Evolutionary conservation across 2,888 invertebrate genomes (phyloP), one percentile per base, ranked within the genome.

Genomic region (Eurytoma californica): DNA sequence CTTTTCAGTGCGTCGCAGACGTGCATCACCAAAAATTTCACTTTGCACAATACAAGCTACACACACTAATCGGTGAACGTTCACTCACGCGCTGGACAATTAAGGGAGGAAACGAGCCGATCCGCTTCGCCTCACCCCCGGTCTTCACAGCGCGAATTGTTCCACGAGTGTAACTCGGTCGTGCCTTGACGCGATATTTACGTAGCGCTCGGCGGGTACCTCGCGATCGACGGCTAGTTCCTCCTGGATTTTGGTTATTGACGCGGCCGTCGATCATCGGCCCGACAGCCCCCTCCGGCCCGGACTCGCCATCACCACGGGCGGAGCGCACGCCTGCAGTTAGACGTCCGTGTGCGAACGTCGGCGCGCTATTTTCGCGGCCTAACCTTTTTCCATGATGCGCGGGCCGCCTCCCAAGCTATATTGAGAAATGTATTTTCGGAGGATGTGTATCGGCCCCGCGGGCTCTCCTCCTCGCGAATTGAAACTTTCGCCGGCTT

Each of bases 161-260:
- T 39, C 39, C 39, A 39, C 24, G 1, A 24, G 24, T 24, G 9
- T 39, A 39, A 39, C 9, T 39, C 39, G 39, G 7, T 1, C 39
- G 9, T 9, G 9, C 39, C 9, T 24, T 2, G 24, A 24, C 39
- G 39, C 39, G 39, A 9, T 39, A 7, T 39, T 39, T 39, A 39
- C 7, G 39, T 9, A 39, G 9, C 39, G 39, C 9, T 7, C 9
- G 9, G 39, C 39, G 9, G 39, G 39, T 9, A 39, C 39, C 39
- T 53, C 58, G 20, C 58, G 58, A 58, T 18, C 24, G 65, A 49
- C 65, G 65, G 49, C 18, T 49, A 20, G 20, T 66, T 14, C 58
- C 49, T 66, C 65, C 24, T 24, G 24, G 49, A 49, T 66, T 66
- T 66, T 20, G 49, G 49, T 66, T 66, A 66, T 66, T n/a, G 20